These are phyloP conservation scores for Seira musarum DNA, from an alignment of 2,888 invertebrate species.

Conservation along the genomic window DNA sequence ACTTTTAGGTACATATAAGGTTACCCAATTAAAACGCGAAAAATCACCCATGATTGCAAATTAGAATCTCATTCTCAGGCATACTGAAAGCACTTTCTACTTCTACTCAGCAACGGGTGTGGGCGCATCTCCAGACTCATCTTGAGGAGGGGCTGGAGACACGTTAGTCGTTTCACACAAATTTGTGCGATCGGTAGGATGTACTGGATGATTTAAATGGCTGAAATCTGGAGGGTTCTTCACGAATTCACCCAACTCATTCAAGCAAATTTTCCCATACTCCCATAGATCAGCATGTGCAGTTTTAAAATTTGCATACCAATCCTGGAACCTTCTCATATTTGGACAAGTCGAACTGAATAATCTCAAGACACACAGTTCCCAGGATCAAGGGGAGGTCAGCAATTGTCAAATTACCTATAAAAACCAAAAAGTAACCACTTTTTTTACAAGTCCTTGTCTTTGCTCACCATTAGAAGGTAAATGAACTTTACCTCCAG, in stretches of 20 bases:
- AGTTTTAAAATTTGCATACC: constrained; percentile 65
- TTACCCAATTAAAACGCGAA: no score
- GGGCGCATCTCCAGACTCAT: not conserved
- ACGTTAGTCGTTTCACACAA: constrained; percentile 14
- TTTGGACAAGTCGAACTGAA: constrained; percentile 78
- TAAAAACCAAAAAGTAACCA: not conserved
- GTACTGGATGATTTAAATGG: constrained; percentile 81
- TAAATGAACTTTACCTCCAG: constrained; percentile 74
- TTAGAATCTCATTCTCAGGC: no score
- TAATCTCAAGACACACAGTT: constrained; percentile 83
- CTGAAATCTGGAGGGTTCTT: constrained; percentile 83
- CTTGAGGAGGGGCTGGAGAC: constrained; percentile 7
- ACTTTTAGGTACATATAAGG: no score
- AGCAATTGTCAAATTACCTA: constrained; percentile 81
- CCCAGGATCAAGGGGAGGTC: constrained; percentile 82
- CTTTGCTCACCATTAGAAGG: not conserved
- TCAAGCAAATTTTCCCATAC: constrained; percentile 80
- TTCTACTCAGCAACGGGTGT: constrained; percentile 36
- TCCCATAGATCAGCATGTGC: constrained; percentile 77
- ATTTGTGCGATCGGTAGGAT: constrained; percentile 71
- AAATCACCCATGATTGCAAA: no score
- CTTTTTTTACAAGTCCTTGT: not conserved
- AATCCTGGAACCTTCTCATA: constrained; percentile 73
- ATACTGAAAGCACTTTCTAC: not conserved
- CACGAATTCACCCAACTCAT: constrained; percentile 79